These are phyloP conservation scores for Colletes gigas DNA, from an alignment of 1,140 invertebrate genomes.

Conservation along the genomic window DNA sequence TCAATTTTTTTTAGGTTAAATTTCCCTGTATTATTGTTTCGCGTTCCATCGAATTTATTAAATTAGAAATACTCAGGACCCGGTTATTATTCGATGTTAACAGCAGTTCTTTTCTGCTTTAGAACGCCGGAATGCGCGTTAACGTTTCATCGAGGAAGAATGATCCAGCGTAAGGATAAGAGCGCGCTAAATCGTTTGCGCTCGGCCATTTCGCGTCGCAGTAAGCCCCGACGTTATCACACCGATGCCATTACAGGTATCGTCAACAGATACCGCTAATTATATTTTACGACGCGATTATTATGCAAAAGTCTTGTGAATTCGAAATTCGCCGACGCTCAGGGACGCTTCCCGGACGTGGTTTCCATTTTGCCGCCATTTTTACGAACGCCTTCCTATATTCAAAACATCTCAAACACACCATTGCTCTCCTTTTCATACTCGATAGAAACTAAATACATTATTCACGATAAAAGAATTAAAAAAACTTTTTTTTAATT, in stretches of 20 bases:
- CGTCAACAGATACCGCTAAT: constrained; percentile 57
- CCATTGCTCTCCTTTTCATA: no score
- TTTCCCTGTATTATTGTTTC: no score
- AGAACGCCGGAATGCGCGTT: neutral
- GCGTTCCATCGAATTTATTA: no score
- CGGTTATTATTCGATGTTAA: neutral
- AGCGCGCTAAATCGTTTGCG: constrained; percentile 3
- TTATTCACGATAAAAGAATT: no score
- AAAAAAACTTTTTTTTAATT: no score
- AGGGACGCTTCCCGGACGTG: neutral
- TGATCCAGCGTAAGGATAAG: neutral
- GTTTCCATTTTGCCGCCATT: neutral
- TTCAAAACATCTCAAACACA: no score
- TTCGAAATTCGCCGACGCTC: neutral
- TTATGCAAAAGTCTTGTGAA: constrained; percentile 31
- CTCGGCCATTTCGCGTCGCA: neutral
- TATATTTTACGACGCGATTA: constrained; percentile 61
- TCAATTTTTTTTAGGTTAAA: no score
- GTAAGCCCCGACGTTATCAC: neutral
- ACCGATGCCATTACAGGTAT: constrained; percentile 34
- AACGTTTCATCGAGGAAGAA: neutral
- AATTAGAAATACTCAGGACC: no score
- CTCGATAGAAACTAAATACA: no score
- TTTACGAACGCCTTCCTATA: no score
- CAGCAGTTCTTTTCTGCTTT: no score